Conservation (phyloP, 1,140 invertebrate genomes). For the Pseudomyrmex dendroicus region DNA sequence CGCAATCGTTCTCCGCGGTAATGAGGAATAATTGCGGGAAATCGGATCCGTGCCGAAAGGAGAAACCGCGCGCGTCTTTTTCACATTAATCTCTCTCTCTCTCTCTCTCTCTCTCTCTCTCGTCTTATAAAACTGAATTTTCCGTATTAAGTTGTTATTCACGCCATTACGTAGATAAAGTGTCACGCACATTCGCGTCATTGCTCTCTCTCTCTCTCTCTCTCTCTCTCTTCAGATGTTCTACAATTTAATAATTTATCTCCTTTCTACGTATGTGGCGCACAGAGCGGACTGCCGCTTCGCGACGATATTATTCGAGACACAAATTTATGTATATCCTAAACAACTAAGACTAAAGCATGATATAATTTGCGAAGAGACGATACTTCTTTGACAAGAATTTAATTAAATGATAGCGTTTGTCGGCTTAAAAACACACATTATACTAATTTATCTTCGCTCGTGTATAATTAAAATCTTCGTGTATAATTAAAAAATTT, state of each 20-base stretch:
- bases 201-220: neutral
- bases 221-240: neutral
- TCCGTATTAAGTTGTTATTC: slow-evolving; percentile 23
- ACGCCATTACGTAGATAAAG: neutral
- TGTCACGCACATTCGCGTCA: neutral
- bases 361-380: neutral
- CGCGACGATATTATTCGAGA: slow-evolving; percentile 3
- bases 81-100: neutral
- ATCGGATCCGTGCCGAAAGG: slow-evolving; percentile 52
- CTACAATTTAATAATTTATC: slow-evolving; percentile 19
- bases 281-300: neutral
- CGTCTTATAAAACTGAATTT: slow-evolving; percentile 31
- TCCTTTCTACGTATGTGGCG: too few species aligned
- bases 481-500: too few species aligned
- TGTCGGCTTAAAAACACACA: neutral
- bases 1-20: slow-evolving; percentile 56
- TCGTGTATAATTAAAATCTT: too few species aligned
- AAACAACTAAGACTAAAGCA: neutral
- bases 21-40: slow-evolving; percentile 64
- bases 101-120: too few species aligned
- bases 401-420: neutral
- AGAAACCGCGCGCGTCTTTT: neutral
- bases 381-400: neutral
- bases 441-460: too few species aligned
- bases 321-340: neutral